Conservation (phyloP, 2,888 invertebrate genomes). For the Mimas tiliae region DNA sequence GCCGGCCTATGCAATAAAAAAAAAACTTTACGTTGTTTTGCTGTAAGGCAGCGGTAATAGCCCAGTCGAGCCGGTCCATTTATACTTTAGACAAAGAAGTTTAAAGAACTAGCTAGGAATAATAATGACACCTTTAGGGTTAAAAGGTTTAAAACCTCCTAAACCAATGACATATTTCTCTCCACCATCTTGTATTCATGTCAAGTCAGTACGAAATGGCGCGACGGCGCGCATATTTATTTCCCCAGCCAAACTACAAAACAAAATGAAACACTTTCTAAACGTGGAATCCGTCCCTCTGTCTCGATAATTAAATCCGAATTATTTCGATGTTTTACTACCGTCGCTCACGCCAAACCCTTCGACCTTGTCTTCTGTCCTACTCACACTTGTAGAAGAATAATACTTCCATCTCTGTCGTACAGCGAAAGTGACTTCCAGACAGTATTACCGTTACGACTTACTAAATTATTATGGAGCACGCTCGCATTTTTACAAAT, state of each 20-base stretch:
- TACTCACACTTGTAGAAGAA: constrained; percentile 30
- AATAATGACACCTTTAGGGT: not conserved
- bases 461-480: constrained; percentile 52
- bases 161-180: not conserved
- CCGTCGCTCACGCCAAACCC: constrained; percentile 51
- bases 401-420: constrained; percentile 39
- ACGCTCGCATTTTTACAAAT: constrained; percentile 46
- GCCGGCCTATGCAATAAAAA: no score
- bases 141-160: not conserved
- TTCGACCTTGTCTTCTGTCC: constrained; percentile 44
- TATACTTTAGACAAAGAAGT: no score
- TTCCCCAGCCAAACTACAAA: constrained; percentile 18
- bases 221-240: constrained; percentile 18
- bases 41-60: no score
- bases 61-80: no score
- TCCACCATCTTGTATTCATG: constrained; percentile 15
- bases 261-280: constrained; percentile 45
- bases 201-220: constrained; percentile 18
- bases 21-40: no score
- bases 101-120: no score
- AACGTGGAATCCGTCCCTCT: constrained; percentile 45
- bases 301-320: constrained; percentile 53
- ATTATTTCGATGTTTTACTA: constrained; percentile 43
- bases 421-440: constrained; percentile 49
- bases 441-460: constrained; percentile 53